Percentiles rank a stretch among this genome's conserved stretches.
Conservation (phyloP, 2,888 invertebrate genomes). For the Chrysodeixis includens region DNA sequence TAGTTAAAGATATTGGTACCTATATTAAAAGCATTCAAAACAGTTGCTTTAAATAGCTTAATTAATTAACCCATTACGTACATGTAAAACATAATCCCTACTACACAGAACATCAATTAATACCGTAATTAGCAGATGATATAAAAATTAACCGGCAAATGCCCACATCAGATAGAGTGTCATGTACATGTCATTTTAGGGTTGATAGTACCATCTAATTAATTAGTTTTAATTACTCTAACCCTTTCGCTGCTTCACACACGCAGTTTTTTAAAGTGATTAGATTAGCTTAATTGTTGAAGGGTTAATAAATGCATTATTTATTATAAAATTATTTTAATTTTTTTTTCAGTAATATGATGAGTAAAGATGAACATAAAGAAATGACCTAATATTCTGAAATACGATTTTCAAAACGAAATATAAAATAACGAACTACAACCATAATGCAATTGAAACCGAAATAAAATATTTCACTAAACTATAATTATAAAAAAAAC, state of each 20-base stretch:
- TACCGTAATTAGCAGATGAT: constrained; percentile 49
- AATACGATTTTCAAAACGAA: no score
- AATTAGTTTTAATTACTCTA: constrained; percentile 79
- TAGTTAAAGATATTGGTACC: not conserved
- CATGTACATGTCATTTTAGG: constrained; percentile 78
- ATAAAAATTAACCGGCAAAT: constrained; percentile 56
- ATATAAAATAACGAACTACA: no score
- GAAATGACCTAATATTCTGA: no score
- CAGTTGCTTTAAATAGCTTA: constrained; percentile 8
- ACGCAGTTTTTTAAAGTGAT: constrained; percentile 41
- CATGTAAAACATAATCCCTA: constrained; percentile 45
- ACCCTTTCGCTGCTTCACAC: constrained; percentile 72
- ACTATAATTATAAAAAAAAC: no score
- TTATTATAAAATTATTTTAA: not conserved
- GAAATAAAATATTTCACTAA: no score
- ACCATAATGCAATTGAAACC: no score
- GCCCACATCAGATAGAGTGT: constrained; percentile 78
- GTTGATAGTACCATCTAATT: constrained; percentile 75
- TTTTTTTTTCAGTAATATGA: not conserved
- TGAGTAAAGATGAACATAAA: no score
- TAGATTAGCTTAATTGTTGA: constrained; percentile 11
- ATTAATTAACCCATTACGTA: constrained; percentile 18
- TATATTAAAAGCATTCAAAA: not conserved
- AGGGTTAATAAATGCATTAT: not conserved
- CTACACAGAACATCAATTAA: constrained; percentile 43